Percentiles rank a stretch among this genome's conserved stretches.
Conservation (phyloP, 1,140 invertebrate species). For the Philopotamus ludificatus region DNA sequence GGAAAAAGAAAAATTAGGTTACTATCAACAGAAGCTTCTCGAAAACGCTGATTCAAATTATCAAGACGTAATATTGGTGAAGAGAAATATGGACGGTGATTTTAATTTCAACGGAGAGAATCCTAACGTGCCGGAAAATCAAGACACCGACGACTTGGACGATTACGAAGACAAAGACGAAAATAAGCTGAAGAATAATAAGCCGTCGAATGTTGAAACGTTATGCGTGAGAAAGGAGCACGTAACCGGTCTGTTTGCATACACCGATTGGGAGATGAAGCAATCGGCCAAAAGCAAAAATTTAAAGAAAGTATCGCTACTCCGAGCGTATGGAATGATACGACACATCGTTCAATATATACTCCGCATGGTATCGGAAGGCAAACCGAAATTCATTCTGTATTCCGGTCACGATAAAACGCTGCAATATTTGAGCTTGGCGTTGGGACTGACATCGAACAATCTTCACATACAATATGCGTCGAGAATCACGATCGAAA, state of each 20-base stretch:
- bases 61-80: constrained; percentile 54
- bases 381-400: constrained; percentile 75
- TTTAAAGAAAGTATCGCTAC: constrained; percentile 65
- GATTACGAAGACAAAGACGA: constrained; percentile 51
- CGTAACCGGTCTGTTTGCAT: constrained; percentile 71
- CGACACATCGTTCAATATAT: constrained; percentile 76
- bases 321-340: constrained; percentile 75
- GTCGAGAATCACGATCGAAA: constrained; percentile 81
- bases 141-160: constrained; percentile 52
- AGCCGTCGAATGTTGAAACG: constrained; percentile 47
- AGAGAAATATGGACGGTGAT: constrained; percentile 55
- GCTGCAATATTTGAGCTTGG: constrained; percentile 75
- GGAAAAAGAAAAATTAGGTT: constrained; percentile 54
- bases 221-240: constrained; percentile 67
- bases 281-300: constrained; percentile 65
- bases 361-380: constrained; percentile 74
- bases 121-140: constrained; percentile 50
- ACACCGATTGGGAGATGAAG: constrained; percentile 72
- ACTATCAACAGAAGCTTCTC: constrained; percentile 53
- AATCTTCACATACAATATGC: constrained; percentile 71
- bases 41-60: constrained; percentile 53
- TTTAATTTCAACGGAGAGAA: constrained; percentile 49
- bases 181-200: constrained; percentile 33
- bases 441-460: constrained; percentile 66
- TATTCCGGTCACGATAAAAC: constrained; percentile 93